A percentile compares a stretch with the other conserved stretches of the same genome.
Conservation (phyloP, 2,888 invertebrate species). For the Graphium colonna region DNA sequence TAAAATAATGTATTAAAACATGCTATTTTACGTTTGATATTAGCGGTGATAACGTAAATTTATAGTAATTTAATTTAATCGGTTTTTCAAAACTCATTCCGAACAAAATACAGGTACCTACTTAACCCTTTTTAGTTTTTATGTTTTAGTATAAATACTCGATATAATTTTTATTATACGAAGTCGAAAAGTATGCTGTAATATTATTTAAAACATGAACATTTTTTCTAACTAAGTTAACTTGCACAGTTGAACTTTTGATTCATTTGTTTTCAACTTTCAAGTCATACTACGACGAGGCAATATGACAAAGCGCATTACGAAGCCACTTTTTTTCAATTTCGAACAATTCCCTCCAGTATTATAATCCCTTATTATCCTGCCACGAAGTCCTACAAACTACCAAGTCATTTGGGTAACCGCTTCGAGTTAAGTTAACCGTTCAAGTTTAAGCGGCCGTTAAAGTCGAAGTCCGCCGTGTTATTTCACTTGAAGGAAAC, state of each 20-base stretch:
- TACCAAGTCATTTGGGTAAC: slow-evolving; percentile 12
- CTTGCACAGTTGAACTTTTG: background rate
- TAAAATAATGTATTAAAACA: too few species aligned
- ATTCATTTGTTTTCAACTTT: too few species aligned
- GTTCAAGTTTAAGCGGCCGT: slow-evolving; percentile 4
- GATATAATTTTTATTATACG: too few species aligned
- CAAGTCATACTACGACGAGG: background rate
- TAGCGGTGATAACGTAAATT: too few species aligned
- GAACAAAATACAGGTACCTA: too few species aligned
- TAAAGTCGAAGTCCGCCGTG: background rate
- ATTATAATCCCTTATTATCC: slow-evolving; percentile 21
- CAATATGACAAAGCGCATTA: slow-evolving; percentile 25
- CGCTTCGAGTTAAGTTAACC: slow-evolving; percentile 4
- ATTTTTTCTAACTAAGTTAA: too few species aligned
- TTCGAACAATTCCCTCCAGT: slow-evolving; percentile 15
- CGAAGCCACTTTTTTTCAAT: slow-evolving; percentile 25
- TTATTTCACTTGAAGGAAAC: background rate
- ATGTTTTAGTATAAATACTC: too few species aligned
- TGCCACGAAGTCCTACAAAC: slow-evolving; percentile 19
- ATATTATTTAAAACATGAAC: background rate
- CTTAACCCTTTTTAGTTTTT: too few species aligned
- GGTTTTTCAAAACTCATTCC: too few species aligned
- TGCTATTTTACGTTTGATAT: too few species aligned
- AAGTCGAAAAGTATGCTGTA: background rate
- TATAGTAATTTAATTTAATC: too few species aligned